Base-by-base conservation (phyloP, 1,140 invertebrate species). In the Brachionus paranguensis region DNA sequence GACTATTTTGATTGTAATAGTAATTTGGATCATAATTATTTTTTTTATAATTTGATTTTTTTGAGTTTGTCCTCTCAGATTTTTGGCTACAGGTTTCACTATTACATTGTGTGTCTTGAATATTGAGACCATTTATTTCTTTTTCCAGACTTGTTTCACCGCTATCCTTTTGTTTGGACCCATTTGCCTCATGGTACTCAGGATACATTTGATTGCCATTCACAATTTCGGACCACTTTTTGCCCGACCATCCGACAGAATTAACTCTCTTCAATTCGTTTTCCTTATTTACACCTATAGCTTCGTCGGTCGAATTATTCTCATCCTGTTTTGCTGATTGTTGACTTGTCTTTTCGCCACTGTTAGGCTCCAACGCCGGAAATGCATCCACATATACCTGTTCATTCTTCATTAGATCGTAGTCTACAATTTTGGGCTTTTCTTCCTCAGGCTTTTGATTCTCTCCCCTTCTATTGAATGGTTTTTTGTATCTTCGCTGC, bases 191-290 rank as follows among this genome's bases (percentile, higher is more conserved):
- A 3, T 50, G 43, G 41, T 76, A 29, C 27, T 47, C 33, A 12
- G 45, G 50, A 11, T 29, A 12, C 6, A 76, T 5, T 24, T 76
- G 43, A 29, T 50, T 76, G 24, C 43, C 43, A 47, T 24, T 47
- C 20, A 76, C 72, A 50, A 76, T 76, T 76, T 76, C 72, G 17
- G 72, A 76, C 43, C 72, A 76, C 45, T 50, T 76, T 53, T 76
- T 76, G 0, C 33, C 68, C 2, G 68, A 45, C 68, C 68, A 72
- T 72, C 29, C 11, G 14, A 17, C 14, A 6, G 68, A 41, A 17
- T 76, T 76, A 12, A n/a, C 45, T 50, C 45, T 47, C 3, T 12
- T 47, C 8, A 29, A 8, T n/a, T 50, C 17, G 10, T 47, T 47
- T 24, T 47, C 43, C 24, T 76, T 50, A 24, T 47, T 50, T 47